Base-by-base conservation (phyloP, 30 jellyfish, hydroid and myxozoan genomes). In the Rhopilema esculentum region DNA sequence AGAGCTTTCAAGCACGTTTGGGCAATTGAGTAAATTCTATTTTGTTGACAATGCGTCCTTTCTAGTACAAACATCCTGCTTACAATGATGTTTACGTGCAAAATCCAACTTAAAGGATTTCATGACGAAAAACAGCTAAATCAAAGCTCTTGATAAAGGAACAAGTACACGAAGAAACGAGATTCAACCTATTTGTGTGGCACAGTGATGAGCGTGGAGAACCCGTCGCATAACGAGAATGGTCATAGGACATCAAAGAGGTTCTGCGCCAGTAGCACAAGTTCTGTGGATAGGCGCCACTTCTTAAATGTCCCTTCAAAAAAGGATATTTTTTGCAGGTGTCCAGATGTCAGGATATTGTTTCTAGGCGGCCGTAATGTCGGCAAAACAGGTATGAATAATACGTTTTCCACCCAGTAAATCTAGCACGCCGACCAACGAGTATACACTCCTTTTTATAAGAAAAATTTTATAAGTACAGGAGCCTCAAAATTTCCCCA, bases 321-420 rank as follows among this genome's bases (percentile, higher is more conserved):
- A 22, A 83, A 83, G 25, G 92, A 83, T 23, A 52, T 69, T 16
- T 24, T 83, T 25, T 52, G 85, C 19, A 83, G 69, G 22, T n/a
- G 78, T 21, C 92, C 93, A 19, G 97, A 79, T 62, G 92, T 81
- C 16, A 73, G 68, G 50, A 67, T 89, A 19, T 49, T 89, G 79
- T 72, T 89, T 29, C 89, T 89, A 1, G 97, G 97, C 0, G 90
- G 89, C 18, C 64, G 73, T 57, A 65, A 52, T 49, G 92, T 76
- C 17, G 97, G 97, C 25, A 89, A 89, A 66, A 77, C 97, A 53
- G 97, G 97, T 89, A 77, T 19, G 83, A 18, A 4, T 0, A 8
- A 20, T 0, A 16, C 15, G 18, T 27, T 18, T 23, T 30, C 66
- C 23, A 53, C 2, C 4, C 21, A 0, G 0, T 40, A n/a, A n/a